A percentile compares a stretch with the other conserved stretches of the same genome.
These are phyloP conservation scores for Trachops cirrhosus DNA, from an alignment of 2,797 vertebrate genomes.

Conservation along the genomic window DNA sequence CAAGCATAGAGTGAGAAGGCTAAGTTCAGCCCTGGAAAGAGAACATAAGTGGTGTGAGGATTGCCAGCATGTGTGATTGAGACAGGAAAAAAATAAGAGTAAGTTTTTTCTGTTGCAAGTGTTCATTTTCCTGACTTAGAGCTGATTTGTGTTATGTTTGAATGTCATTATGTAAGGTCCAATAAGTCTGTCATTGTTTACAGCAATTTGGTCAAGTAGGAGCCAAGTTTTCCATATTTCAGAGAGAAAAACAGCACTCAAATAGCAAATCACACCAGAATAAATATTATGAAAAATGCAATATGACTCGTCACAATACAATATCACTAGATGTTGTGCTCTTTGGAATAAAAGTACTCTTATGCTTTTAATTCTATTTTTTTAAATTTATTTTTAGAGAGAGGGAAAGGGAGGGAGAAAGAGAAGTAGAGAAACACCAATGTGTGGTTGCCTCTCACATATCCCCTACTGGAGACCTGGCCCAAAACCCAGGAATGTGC, in stretches of 20 bases:
- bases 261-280: neutral
- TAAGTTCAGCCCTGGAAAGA: neutral
- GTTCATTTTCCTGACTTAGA: neutral
- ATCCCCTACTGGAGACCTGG: too few relatives aligned
- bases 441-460: too few relatives aligned
- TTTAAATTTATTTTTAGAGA: too few relatives aligned
- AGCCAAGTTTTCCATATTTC: conserved; percentile 59
- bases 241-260: conserved; percentile 16
- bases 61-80: neutral
- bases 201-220: conserved; percentile 39
- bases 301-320: conserved; percentile 13
- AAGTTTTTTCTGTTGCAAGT: neutral
- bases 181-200: conserved; percentile 52
- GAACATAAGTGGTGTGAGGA: neutral
- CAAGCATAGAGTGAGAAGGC: neutral
- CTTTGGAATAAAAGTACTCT: conserved; percentile 34
- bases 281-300: conserved; percentile 61
- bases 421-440: too few relatives aligned
- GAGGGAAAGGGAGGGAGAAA: too few relatives aligned
- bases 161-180: conserved; percentile 25
- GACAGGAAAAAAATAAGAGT: neutral
- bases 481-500: too few relatives aligned
- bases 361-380: neutral
- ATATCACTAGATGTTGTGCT: neutral
- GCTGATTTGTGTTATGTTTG: neutral